Evolutionary conservation across 1,140 invertebrate species (phyloP).

Genomic region (Oscheius sp.): DNA sequence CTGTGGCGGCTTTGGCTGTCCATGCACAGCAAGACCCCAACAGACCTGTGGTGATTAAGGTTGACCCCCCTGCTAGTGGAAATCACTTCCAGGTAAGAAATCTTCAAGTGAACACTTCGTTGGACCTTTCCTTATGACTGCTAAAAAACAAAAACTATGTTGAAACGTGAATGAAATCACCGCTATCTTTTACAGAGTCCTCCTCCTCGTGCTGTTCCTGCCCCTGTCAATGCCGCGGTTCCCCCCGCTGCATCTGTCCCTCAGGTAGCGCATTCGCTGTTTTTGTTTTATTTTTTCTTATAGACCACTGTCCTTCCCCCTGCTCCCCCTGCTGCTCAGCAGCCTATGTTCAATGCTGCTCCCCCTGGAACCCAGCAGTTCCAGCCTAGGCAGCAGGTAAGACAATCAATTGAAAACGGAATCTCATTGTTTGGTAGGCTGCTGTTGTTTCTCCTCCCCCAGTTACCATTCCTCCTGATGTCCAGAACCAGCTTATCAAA

Average conservation of each 20-base stretch:
- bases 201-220: slow-evolving; percentile 5
- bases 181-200: neutral
- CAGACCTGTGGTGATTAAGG: slow-evolving; percentile 20
- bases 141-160: no score
- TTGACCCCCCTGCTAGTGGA: slow-evolving; percentile 5
- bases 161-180: neutral
- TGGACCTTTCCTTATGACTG: no score
- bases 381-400: slow-evolving; percentile 10
- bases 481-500: slow-evolving; percentile 60
- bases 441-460: slow-evolving; percentile 45
- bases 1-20: slow-evolving; percentile 7
- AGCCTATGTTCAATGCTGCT: slow-evolving; percentile 26
- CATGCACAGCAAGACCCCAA: slow-evolving; percentile 17
- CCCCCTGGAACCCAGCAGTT: slow-evolving; percentile 19
- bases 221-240: slow-evolving; percentile 15
- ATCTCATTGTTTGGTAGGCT: neutral
- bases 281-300: no score
- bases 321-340: slow-evolving; percentile 46
- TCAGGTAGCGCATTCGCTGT: neutral
- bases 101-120: neutral
- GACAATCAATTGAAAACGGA: neutral
- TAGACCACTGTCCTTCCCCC: slow-evolving; percentile 42
- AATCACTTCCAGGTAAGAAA: slow-evolving; percentile 1
- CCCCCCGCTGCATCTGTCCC: slow-evolving; percentile 16
- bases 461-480: slow-evolving; percentile 60